Conservation (phyloP, 2,888 invertebrate genomes). For the Noctua pronuba region DNA sequence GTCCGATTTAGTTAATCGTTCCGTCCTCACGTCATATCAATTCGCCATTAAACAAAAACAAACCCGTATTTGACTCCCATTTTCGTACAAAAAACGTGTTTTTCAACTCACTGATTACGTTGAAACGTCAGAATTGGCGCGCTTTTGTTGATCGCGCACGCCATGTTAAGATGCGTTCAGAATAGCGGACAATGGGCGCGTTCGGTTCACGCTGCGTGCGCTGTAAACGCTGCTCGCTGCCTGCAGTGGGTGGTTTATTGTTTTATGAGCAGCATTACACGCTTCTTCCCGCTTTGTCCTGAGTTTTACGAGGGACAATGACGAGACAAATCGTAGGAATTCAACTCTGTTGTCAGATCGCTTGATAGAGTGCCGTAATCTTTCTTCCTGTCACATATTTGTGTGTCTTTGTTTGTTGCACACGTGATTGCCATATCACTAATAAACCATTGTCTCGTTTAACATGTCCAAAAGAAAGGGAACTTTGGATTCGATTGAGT, state of each 20-base stretch:
- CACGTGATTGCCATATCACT: slow-evolving; percentile 68
- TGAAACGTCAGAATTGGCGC: slow-evolving; percentile 71
- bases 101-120: slow-evolving; percentile 67
- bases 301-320: slow-evolving; percentile 78
- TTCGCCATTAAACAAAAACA: slow-evolving; percentile 27
- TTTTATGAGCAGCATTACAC: slow-evolving; percentile 84
- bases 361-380: slow-evolving; percentile 83
- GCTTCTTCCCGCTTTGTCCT: slow-evolving; percentile 76
- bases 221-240: slow-evolving; percentile 52
- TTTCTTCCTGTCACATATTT: slow-evolving; percentile 84
- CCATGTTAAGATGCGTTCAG: slow-evolving; percentile 69
- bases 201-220: slow-evolving; percentile 63
- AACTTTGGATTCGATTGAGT: slow-evolving; percentile 27
- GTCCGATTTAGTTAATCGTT: slow-evolving; percentile 24
- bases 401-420: slow-evolving; percentile 69
- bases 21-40: not conserved
- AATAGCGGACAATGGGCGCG: slow-evolving; percentile 65
- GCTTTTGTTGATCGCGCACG: slow-evolving; percentile 69
- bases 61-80: slow-evolving; percentile 34
- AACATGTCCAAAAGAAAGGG: slow-evolving; percentile 46
- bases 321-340: slow-evolving; percentile 82
- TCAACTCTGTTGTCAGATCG: slow-evolving; percentile 79
- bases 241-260: slow-evolving; percentile 87
- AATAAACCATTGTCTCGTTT: slow-evolving; percentile 66
- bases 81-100: slow-evolving; percentile 51